Conservation (phyloP, 2,113 vertebrate genomes). For the Vicugna pacos region DNA sequence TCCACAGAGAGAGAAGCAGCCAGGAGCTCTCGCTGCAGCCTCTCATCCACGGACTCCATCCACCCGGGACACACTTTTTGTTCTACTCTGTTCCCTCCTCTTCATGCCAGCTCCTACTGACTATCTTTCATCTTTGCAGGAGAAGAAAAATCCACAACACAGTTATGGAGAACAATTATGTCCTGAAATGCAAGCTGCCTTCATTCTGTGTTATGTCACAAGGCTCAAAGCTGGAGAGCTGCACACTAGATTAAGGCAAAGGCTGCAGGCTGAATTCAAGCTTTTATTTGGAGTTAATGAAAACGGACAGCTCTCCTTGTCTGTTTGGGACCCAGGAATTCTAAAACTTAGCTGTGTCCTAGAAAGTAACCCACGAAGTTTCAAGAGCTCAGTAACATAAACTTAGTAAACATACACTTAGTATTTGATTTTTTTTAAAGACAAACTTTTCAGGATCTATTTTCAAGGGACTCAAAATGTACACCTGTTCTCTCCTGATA, state of each 20-base stretch:
- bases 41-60: background rate
- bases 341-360: background rate
- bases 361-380: background rate
- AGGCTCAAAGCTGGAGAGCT: background rate
- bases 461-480: background rate
- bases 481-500: background rate
- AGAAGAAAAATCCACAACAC: slow-evolving; percentile 40
- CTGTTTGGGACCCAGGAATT: slow-evolving; percentile 26
- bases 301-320: slow-evolving; percentile 62
- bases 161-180: slow-evolving; percentile 14
- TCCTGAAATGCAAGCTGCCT: slow-evolving; percentile 25
- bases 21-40: background rate
- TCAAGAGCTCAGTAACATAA: background rate
- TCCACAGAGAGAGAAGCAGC: background rate
- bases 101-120: background rate
- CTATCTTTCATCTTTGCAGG: slow-evolving; percentile 29
- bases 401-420: background rate
- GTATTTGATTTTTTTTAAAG: background rate
- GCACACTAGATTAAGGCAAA: slow-evolving; percentile 5
- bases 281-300: slow-evolving; percentile 73
- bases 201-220: background rate
- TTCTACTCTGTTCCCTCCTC: background rate
- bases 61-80: background rate
- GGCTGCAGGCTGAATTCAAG: slow-evolving; percentile 37
- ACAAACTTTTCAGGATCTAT: background rate